Percentiles rank a stretch among this genome's conserved stretches.
Evolutionary conservation across 2,888 invertebrate species (phyloP).

Genomic region (Mystacides longicornis): DNA sequence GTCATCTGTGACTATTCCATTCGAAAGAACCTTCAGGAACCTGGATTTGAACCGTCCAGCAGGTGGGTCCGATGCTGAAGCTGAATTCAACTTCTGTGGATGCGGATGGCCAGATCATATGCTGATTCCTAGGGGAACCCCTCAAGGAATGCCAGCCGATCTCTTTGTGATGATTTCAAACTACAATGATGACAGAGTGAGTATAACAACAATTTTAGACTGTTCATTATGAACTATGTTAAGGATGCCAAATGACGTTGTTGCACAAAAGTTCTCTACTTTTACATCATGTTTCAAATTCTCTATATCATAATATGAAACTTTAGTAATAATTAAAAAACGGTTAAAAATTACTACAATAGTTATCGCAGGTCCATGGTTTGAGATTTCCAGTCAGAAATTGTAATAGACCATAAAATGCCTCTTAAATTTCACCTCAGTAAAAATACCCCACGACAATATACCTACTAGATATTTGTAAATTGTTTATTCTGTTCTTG

Average conservation of each 20-base stretch:
- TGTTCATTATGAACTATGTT: not conserved
- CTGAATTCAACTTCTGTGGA: constrained; percentile 73
- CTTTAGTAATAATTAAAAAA: too few relatives aligned
- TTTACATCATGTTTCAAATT: not conserved
- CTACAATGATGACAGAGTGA: constrained; percentile 58
- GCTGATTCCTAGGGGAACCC: constrained; percentile 64
- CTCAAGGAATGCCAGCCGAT: constrained; percentile 58
- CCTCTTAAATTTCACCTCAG: too few relatives aligned
- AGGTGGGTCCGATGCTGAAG: constrained; percentile 42
- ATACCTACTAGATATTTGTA: too few relatives aligned
- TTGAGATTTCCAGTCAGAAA: too few relatives aligned
- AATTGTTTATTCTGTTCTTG: too few relatives aligned
- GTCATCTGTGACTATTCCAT: constrained; percentile 77
- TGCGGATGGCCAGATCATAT: constrained; percentile 85
- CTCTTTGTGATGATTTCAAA: constrained; percentile 75
- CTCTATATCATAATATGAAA: too few relatives aligned
- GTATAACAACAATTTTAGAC: constrained; percentile 23
- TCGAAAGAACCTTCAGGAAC: constrained; percentile 72
- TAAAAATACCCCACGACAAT: too few relatives aligned
- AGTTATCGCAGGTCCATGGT: too few relatives aligned
- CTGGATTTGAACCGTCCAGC: constrained; percentile 53
- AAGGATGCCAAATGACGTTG: not conserved
- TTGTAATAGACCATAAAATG: too few relatives aligned
- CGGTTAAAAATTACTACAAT: too few relatives aligned
- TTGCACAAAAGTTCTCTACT: too few relatives aligned